Conservation (phyloP, 2,113 vertebrate species). For the Platysternon megacephalum region DNA sequence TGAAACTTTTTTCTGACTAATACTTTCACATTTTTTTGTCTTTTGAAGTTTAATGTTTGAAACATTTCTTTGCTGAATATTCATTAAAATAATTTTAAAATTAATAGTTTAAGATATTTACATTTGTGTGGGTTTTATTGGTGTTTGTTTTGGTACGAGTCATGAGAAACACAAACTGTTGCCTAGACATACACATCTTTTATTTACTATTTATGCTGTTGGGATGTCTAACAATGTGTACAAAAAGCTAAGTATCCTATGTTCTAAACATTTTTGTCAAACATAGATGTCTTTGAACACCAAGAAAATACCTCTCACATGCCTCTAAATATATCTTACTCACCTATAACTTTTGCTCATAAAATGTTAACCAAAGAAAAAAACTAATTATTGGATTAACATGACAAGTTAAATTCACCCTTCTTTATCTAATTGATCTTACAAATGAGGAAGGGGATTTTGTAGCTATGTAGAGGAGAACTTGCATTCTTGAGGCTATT, state of each 20-base stretch:
- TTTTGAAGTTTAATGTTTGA: not conserved
- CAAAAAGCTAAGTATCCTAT: not conserved
- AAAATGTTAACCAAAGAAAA: not conserved
- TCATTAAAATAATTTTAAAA: not conserved
- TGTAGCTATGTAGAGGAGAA: not conserved
- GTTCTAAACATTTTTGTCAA: not conserved
- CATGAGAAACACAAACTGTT: not conserved
- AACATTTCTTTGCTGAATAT: not conserved
- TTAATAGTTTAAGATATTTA: not conserved
- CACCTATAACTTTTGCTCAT: not conserved
- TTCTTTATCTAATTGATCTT: not conserved
- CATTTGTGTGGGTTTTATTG: not conserved
- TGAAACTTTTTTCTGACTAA: not conserved
- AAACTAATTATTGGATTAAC: not conserved
- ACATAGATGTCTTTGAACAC: not conserved
- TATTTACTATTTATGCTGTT: not conserved
- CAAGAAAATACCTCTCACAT: not conserved
- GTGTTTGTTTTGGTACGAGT: not conserved
- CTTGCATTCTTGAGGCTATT: not conserved
- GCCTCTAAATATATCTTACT: not conserved
- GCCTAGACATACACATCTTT: not conserved
- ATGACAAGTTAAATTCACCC: not conserved
- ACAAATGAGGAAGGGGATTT: not conserved
- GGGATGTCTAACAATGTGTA: not conserved
- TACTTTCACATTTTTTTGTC: not conserved